Evolutionary conservation across 2,113 vertebrate genomes (phyloP), one percentile per base, ranked within the genome.

Genomic region (Pogonocichla stellata): DNA sequence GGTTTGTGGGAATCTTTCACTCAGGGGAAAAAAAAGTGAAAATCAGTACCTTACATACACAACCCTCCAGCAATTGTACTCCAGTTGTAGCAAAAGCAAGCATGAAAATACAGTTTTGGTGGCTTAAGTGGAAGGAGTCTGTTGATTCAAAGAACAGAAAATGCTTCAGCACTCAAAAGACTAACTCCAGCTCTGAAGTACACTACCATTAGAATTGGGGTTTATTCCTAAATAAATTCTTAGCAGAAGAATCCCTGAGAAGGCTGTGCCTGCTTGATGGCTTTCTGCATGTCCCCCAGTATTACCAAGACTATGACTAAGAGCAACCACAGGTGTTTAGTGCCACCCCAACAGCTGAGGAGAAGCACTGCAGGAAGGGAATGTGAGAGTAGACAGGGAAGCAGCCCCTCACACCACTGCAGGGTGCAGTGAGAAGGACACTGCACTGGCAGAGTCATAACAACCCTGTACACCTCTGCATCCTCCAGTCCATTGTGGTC

Each of bases 221-320:
- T 77, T 92, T 88, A 28, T 34, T 72, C 10, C 28, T 57, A 20
- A 75, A 67, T 43, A 88, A 43, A 16, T 58, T 69, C n/a, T 5
- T 73, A 71, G 38, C 25, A 80, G 56, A 77, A 62, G 23, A n/a
- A 67, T 33, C 38, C n/a, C 47, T 28, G 28, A 81, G n/a, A 58
- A 43, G 50, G 22, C 29, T 74, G 22, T 61, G 9, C 28, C 42
- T 73, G 4, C 51, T 70, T 74, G 60, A 73, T 57, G 31, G 22
- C 31, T 83, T 26, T 1, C 48, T 90, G 19, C 2, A 0, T 24
- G 8, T 88, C 19, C 17, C 33, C 11, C 0, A 2, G 1, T 1
- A 5, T 38, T 58, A 19, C 58, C 31, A 53, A 31, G 45, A 18
- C 31, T 80, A 26, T 75, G 57, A 78, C 24, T 79, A n/a, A n/a